phyloP scores from a whole-genome alignment of 92 coral and sea anemone species.

The Porites cylindrica region DNA sequence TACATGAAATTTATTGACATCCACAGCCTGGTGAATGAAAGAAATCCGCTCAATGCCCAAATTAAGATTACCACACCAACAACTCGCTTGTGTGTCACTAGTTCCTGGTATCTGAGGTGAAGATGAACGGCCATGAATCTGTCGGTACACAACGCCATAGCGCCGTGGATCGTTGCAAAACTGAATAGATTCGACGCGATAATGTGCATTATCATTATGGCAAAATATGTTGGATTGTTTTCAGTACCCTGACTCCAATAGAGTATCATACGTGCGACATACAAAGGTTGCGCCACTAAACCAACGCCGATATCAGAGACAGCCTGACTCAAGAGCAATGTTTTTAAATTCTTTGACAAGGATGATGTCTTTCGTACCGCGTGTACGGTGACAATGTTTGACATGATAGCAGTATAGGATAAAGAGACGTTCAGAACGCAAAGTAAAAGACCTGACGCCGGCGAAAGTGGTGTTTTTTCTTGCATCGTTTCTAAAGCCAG shows the following conservation, averaged over 20 bases:
- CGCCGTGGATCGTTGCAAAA: neutral
- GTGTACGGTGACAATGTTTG: neutral
- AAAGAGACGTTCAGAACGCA: no score
- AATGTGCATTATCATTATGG: neutral
- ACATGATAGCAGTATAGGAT: conserved; percentile 1
- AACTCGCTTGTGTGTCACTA: conserved; percentile 1
- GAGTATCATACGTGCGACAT: no score
- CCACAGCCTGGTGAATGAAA: neutral
- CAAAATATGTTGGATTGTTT: neutral
- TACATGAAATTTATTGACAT: neutral
- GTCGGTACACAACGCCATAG: neutral
- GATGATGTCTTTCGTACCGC: conserved; percentile 12
- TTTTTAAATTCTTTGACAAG: conserved; percentile 16
- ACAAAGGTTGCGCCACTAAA: neutral
- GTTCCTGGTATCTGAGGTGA: conserved; percentile 10
- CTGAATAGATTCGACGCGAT: neutral
- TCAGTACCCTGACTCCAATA: neutral
- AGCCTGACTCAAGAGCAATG: conserved; percentile 24
- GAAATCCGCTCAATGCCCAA: neutral
- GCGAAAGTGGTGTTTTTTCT: no score
- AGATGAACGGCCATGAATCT: conserved; percentile 1
- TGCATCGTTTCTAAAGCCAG: no score
- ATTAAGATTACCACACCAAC: neutral
- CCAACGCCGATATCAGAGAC: neutral
- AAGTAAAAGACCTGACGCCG: no score